Conservation (phyloP, 1,140 invertebrate genomes). For the Augochlora pura region DNA sequence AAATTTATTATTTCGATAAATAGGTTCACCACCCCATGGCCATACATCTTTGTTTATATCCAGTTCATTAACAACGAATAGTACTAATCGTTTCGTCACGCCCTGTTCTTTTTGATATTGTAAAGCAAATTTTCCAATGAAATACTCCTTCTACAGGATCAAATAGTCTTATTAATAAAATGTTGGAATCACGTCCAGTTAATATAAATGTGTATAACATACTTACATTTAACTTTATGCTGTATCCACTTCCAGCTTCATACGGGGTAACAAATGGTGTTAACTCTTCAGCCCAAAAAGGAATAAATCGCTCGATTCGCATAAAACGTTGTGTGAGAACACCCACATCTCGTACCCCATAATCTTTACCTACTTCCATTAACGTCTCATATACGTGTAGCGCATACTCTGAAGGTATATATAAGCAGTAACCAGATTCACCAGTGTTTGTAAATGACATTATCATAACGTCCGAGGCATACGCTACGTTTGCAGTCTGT, state of each 20-base stretch:
- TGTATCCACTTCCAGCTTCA: conserved; percentile 88
- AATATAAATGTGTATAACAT: background rate
- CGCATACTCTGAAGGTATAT: conserved; percentile 90
- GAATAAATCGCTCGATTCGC: conserved; percentile 84
- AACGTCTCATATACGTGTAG: conserved; percentile 89
- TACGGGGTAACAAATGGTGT: conserved; percentile 88
- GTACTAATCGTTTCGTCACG: conserved; percentile 85
- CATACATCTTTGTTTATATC: conserved; percentile 88
- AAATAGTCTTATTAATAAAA: conserved; percentile 19
- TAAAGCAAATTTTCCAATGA: conserved; percentile 88
- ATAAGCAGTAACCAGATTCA: conserved; percentile 91
- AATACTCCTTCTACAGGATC: conserved; percentile 82
- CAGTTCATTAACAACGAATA: conserved; percentile 88
- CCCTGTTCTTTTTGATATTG: conserved; percentile 86
- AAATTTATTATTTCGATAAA: conserved; percentile 86
- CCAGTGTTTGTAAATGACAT: conserved; percentile 92
- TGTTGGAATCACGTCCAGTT: background rate
- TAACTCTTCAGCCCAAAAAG: conserved; percentile 86
- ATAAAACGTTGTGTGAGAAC: conserved; percentile 88
- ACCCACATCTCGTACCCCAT: conserved; percentile 88
- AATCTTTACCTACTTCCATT: conserved; percentile 83
- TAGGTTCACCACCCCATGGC: conserved; percentile 91
- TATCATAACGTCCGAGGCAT: conserved; percentile 88
- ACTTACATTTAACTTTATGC: conserved; percentile 85
- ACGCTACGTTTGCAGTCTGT: conserved; percentile 87